phyloP scores from a whole-genome alignment of 2,888 invertebrate species.

The Terebella lapidaria region DNA sequence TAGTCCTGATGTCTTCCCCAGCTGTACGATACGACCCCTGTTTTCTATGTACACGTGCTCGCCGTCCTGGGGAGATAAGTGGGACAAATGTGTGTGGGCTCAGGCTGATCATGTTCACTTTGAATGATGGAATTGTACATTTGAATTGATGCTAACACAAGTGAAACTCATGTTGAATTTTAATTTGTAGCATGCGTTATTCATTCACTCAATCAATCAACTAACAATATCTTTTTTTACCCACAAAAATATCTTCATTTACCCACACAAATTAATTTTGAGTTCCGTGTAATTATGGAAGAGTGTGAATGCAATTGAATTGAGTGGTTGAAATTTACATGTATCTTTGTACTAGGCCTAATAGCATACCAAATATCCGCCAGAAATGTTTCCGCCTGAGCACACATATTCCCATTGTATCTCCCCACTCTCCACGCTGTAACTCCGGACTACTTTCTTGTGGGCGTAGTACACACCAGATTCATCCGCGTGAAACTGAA shows the following conservation, averaged over 20 bases:
- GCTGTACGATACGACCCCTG: conserved; percentile 7
- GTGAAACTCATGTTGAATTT: not conserved
- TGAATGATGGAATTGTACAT: not conserved
- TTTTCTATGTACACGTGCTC: conserved; percentile 11
- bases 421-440: conserved; percentile 9
- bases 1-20: conserved; percentile 8
- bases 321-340: too few relatives aligned
- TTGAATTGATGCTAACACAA: not conserved
- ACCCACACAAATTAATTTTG: too few relatives aligned
- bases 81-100: too few relatives aligned
- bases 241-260: too few relatives aligned
- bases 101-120: too few relatives aligned
- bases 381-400: not conserved
- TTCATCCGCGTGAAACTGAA: conserved; percentile 14
- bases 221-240: too few relatives aligned
- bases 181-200: too few relatives aligned
- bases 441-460: conserved; percentile 13
- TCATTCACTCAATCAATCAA: too few relatives aligned
- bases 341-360: too few relatives aligned
- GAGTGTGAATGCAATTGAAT: too few relatives aligned
- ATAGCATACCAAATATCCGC: not conserved
- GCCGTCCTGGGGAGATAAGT: conserved; percentile 3
- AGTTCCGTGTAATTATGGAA: too few relatives aligned
- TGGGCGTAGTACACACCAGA: conserved; percentile 18
- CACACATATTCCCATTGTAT: conserved; percentile 10